Percentiles rank a stretch among this genome's conserved stretches.
Conservation (phyloP, 1,140 invertebrate genomes). For the Cylas formicarius region DNA sequence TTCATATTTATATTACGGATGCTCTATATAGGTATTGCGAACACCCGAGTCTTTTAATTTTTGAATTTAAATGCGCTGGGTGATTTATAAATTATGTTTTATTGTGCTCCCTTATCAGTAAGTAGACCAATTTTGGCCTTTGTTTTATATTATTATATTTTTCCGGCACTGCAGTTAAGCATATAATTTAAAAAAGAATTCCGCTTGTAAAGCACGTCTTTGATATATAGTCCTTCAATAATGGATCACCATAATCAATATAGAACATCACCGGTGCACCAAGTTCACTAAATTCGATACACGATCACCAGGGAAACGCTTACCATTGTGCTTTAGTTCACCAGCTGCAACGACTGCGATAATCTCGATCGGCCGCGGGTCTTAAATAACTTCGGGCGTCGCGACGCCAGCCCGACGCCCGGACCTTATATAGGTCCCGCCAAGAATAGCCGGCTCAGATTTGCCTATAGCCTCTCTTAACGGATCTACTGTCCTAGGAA, state of each 20-base stretch:
- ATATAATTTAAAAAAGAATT: background rate
- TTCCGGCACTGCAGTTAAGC: background rate
- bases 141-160: no score
- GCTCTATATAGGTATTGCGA: no score
- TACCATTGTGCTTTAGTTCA: conserved; percentile 34
- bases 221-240: conserved; percentile 1
- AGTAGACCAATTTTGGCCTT: no score
- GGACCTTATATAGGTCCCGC: conserved; percentile 37
- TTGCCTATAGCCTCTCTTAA: no score
- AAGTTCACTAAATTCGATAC: conserved; percentile 1
- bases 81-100: no score
- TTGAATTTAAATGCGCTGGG: no score
- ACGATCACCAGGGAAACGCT: no score
- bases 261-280: background rate
- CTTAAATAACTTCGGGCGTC: conserved; percentile 38
- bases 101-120: no score
- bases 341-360: conserved; percentile 36
- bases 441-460: no score
- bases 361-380: background rate
- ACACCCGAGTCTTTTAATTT: no score
- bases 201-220: background rate
- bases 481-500: no score
- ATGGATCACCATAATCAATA: background rate
- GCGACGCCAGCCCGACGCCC: conserved; percentile 23
- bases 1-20: no score